These are phyloP conservation scores for Aphidius colemani DNA, from an alignment of 2,888 invertebrate genomes.

Conservation along the genomic window DNA sequence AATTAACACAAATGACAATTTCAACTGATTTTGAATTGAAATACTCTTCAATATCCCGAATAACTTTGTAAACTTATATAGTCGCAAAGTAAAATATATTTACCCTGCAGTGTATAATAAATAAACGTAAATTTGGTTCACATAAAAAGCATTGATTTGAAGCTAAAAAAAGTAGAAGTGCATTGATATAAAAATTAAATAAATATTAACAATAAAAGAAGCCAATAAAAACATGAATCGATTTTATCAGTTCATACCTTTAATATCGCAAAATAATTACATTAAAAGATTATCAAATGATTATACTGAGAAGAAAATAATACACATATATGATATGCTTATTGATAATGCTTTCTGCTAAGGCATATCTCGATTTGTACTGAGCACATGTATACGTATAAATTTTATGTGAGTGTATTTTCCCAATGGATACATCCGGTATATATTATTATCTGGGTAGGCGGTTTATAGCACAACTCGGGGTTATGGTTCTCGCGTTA, in stretches of 20 bases:
- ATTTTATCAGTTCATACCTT: background rate
- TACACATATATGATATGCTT: slow-evolving; percentile 1
- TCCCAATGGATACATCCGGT: slow-evolving; percentile 11
- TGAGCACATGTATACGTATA: background rate
- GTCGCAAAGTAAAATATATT: no score
- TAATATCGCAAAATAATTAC: no score
- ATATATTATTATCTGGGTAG: slow-evolving; percentile 16
- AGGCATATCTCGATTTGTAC: slow-evolving; percentile 15
- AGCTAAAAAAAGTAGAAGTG: no score
- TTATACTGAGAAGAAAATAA: background rate
- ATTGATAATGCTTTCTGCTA: slow-evolving; percentile 15
- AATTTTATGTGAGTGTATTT: background rate
- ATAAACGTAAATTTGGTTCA: no score
- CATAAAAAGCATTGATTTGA: no score
- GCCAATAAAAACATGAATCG: background rate
- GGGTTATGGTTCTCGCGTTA: slow-evolving; percentile 23
- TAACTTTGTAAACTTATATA: no score
- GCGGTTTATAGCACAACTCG: slow-evolving; percentile 20
- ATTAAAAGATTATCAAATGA: no score
- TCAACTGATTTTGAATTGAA: no score
- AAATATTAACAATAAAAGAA: background rate
- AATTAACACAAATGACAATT: no score
- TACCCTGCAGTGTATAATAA: no score
- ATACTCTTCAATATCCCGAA: no score
- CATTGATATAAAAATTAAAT: no score